Evolutionary conservation across 2,797 vertebrate genomes (phyloP).

Genomic region (Hyperoplus immaculatus): DNA sequence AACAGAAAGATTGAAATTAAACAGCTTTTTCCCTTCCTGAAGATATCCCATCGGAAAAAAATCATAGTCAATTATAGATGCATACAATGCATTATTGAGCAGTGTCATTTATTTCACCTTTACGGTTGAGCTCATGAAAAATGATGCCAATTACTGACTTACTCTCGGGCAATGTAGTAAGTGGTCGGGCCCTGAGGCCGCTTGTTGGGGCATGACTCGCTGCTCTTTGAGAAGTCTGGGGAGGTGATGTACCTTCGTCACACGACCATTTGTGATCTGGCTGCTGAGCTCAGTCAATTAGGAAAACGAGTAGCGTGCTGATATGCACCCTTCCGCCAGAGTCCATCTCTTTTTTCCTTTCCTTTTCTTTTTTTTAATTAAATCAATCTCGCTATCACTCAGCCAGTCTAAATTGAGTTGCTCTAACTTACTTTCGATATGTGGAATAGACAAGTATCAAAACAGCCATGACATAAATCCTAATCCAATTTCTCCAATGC

Average conservation of each 20-base stretch:
- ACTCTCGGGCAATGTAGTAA: constrained; percentile 87
- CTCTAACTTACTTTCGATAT: constrained; percentile 68
- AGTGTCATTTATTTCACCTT: constrained; percentile 93
- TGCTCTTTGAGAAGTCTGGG: constrained; percentile 71
- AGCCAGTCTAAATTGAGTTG: constrained; percentile 69
- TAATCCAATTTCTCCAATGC: constrained; percentile 72
- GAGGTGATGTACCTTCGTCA: constrained; percentile 62
- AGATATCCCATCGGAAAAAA: constrained; percentile 45
- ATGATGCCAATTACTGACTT: constrained; percentile 95
- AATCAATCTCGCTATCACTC: constrained; percentile 72
- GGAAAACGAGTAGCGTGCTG: constrained; percentile 54
- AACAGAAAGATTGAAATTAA: constrained; percentile 81
- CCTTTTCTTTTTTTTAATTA: constrained; percentile 51
- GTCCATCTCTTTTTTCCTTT: constrained; percentile 37
- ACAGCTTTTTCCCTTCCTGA: constrained; percentile 74
- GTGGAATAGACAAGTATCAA: constrained; percentile 70
- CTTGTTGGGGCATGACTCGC: constrained; percentile 81
- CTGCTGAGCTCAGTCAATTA: constrained; percentile 68
- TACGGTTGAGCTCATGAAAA: constrained; percentile 93
- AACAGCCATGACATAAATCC: constrained; percentile 74
- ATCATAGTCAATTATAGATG: constrained; percentile 93
- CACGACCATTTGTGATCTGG: constrained; percentile 54
- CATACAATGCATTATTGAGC: constrained; percentile 94
- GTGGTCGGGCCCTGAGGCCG: constrained; percentile 78
- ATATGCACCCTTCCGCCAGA: constrained; percentile 59